phyloP scores from a whole-genome alignment of 2,113 vertebrate species.

The Tragelaphus buxtoni region DNA sequence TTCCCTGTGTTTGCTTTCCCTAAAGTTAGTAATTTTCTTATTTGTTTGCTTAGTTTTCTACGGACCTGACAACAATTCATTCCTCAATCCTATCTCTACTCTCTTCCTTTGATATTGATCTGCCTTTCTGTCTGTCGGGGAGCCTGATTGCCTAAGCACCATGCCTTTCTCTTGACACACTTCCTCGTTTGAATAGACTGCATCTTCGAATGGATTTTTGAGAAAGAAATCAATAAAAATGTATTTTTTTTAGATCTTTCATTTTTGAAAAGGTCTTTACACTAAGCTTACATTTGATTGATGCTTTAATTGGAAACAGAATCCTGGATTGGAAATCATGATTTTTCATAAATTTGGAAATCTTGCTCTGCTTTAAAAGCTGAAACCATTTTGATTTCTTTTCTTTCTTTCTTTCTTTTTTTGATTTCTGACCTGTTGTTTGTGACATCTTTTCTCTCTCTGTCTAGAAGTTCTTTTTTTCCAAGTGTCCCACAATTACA shows the following conservation, averaged over 20 bases:
- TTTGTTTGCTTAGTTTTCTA: background rate
- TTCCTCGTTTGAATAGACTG: background rate
- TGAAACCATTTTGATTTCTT: background rate
- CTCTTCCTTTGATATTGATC: background rate
- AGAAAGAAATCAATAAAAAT: background rate
- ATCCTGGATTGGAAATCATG: background rate
- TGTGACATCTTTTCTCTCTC: background rate
- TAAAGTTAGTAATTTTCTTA: background rate
- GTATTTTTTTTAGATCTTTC: background rate
- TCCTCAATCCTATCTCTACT: background rate
- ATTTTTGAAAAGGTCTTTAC: background rate
- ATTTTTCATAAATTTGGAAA: background rate
- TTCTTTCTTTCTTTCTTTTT: background rate
- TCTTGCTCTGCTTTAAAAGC: background rate
- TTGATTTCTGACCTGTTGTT: background rate
- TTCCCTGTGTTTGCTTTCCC: background rate
- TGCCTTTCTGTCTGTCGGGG: accelerated
- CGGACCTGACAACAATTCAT: background rate
- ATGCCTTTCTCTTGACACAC: background rate
- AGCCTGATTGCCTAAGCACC: background rate
- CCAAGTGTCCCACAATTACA: background rate
- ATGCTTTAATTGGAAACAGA: background rate
- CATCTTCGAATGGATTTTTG: background rate
- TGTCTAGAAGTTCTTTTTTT: background rate
- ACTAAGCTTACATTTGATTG: background rate